phyloP scores from a whole-genome alignment of 2,888 invertebrate genomes.

The Crematogaster levior region DNA sequence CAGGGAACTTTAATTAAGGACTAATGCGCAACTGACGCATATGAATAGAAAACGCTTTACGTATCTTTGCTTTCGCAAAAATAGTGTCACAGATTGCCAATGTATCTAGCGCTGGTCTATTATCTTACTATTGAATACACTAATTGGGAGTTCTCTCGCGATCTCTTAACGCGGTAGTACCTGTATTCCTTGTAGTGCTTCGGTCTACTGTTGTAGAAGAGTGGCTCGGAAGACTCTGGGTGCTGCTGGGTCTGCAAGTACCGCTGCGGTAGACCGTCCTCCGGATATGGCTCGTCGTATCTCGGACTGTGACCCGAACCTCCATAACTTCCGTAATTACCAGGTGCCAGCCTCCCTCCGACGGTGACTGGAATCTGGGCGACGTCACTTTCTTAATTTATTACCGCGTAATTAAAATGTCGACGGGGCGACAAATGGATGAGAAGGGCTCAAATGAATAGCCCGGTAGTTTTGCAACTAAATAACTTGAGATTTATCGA shows the following conservation, averaged over 20 bases:
- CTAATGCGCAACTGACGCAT: slow-evolving; percentile 16
- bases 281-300: slow-evolving; percentile 82
- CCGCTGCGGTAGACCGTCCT: slow-evolving; percentile 80
- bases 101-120: neutral
- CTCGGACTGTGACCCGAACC: slow-evolving; percentile 85
- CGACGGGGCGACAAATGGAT: neutral
- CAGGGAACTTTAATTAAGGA: slow-evolving; percentile 11
- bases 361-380: slow-evolving; percentile 79
- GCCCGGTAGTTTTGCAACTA: neutral
- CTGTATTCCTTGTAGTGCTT: slow-evolving; percentile 88
- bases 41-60: neutral
- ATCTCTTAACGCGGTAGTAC: slow-evolving; percentile 67
- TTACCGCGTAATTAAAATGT: neutral
- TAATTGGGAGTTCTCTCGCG: neutral
- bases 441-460: neutral
- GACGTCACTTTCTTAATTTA: slow-evolving; percentile 41
- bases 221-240: slow-evolving; percentile 89
- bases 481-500: neutral
- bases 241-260: slow-evolving; percentile 80
- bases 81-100: neutral
- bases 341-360: slow-evolving; percentile 74
- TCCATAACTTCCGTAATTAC: slow-evolving; percentile 84
- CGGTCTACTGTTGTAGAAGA: slow-evolving; percentile 96
- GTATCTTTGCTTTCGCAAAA: slow-evolving; percentile 8
- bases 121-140: neutral